A percentile compares a stretch with the other conserved stretches of the same genome.
These are phyloP conservation scores for Phymanthus crucifer DNA, from an alignment of 92 coral and sea anemone genomes.

Conservation along the genomic window DNA sequence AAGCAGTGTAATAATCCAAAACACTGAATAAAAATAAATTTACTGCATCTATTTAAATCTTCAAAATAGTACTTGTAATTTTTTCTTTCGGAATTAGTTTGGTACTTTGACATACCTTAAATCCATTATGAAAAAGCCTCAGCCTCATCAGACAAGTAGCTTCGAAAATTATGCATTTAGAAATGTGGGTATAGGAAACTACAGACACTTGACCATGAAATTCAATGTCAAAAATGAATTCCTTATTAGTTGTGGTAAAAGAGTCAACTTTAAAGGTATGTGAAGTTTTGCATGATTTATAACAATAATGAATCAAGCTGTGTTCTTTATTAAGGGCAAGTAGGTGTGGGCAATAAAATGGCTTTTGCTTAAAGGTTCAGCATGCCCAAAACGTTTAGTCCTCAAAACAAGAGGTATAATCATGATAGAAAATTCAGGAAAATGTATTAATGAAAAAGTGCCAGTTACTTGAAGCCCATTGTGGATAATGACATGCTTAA, in stretches of 20 bases:
- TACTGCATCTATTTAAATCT: neutral
- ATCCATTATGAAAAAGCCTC: neutral
- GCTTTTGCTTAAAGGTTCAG: constrained; percentile 19
- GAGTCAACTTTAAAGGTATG: constrained; percentile 23
- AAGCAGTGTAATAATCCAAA: neutral
- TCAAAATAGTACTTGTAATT: neutral
- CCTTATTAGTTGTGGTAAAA: constrained; percentile 17
- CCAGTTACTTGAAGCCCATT: neutral
- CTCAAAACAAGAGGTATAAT: neutral
- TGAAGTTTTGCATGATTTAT: constrained; percentile 38
- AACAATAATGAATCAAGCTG: constrained; percentile 34
- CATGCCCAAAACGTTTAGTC: neutral
- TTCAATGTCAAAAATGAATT: neutral
- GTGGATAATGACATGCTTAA: neutral
- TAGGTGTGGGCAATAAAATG: constrained; percentile 28
- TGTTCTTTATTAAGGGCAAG: constrained; percentile 1
- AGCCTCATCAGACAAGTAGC: neutral
- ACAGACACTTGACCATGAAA: neutral
- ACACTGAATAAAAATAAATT: neutral
- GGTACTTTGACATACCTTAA: neutral
- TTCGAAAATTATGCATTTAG: neutral
- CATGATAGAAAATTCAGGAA: neutral
- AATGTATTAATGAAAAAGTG: neutral
- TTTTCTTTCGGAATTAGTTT: neutral
- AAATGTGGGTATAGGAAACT: neutral